Conservation (phyloP, 2,113 vertebrate genomes). For the Xiphorhynchus elegans region DNA sequence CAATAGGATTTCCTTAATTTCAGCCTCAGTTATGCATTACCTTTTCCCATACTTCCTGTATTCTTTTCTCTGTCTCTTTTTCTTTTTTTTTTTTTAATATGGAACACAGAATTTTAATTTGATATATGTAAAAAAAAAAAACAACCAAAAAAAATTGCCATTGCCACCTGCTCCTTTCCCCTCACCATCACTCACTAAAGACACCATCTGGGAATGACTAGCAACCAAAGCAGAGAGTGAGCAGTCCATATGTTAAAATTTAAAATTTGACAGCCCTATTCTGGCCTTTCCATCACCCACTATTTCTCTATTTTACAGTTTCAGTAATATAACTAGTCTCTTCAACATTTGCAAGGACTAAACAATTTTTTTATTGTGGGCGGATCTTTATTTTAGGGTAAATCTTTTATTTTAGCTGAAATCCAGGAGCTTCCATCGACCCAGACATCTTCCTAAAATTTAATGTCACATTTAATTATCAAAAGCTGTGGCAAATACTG, state of each 20-base stretch:
- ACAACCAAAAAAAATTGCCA: background rate
- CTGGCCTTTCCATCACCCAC: constrained; percentile 41
- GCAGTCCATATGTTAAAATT: constrained; percentile 70
- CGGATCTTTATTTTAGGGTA: background rate
- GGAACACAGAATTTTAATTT: constrained; percentile 9
- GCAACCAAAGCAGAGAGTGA: constrained; percentile 66
- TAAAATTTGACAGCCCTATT: constrained; percentile 57
- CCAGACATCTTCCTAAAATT: background rate
- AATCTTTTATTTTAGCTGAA: background rate
- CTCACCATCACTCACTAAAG: constrained; percentile 61
- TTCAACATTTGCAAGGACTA: background rate
- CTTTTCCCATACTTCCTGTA: background rate
- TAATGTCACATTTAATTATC: background rate
- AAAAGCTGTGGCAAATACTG: background rate
- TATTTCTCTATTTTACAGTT: constrained; percentile 29
- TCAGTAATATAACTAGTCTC: background rate
- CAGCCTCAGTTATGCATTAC: background rate
- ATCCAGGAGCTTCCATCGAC: background rate
- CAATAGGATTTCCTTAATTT: constrained; percentile 1
- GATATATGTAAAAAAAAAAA: background rate
- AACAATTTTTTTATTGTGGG: background rate
- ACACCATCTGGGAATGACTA: constrained; percentile 67
- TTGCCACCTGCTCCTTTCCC: constrained; percentile 64
- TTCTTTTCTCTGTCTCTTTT: background rate
- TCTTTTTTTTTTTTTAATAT: background rate